Base-by-base conservation (phyloP, 2,113 vertebrate genomes). In the Podarcis cretensis region DNA sequence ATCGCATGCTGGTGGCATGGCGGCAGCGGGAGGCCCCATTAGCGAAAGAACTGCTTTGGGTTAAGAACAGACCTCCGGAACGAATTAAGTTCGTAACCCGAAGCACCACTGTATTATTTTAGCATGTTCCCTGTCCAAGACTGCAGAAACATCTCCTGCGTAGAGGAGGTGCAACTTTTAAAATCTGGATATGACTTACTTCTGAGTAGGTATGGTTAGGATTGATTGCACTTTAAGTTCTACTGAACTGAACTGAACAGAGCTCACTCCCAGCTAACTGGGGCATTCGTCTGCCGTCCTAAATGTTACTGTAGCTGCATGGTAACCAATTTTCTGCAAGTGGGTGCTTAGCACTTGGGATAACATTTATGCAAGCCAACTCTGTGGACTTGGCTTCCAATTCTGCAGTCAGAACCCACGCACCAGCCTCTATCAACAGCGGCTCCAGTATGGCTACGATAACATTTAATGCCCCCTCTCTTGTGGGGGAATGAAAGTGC, bases 1-100 rank as follows among this genome's bases (percentile, higher is more conserved):
- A 43, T 43, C 6, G 1, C 0, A 1, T 1, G 7, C 43, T 0
- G 43, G 43, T 43, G 43, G 43, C 43, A 43, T 1, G 43, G 40
- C 40, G 1, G 40, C 40, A 43, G 40, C 43, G 0, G 43, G 43
- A 43, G 6, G 6, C 43, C 6, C 43, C 1, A 1, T 43, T 43
- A 43, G 43, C 43, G 43, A 43, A 43, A 43, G 43, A 43, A 43
- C 43, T 1, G 43, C 40, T 40, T 40, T 1, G 40, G 43, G 43
- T 43, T 43, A 43, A 43, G 43, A 43, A 43, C 43, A 7, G 43
- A 43, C 43, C 43, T 43, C 43, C 0, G 6, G 43, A 43, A 43
- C 6, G 1, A 43, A 43, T 43, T 43, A 43, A 43, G 1, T 43
- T 43, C 6, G 6, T 43, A 43, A 43, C 43, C 43, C 0, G 43